A percentile compares a stretch with the other conserved stretches of the same genome.
phyloP scores from a whole-genome alignment of 2,888 invertebrate genomes.

The Erebia epiphron region DNA sequence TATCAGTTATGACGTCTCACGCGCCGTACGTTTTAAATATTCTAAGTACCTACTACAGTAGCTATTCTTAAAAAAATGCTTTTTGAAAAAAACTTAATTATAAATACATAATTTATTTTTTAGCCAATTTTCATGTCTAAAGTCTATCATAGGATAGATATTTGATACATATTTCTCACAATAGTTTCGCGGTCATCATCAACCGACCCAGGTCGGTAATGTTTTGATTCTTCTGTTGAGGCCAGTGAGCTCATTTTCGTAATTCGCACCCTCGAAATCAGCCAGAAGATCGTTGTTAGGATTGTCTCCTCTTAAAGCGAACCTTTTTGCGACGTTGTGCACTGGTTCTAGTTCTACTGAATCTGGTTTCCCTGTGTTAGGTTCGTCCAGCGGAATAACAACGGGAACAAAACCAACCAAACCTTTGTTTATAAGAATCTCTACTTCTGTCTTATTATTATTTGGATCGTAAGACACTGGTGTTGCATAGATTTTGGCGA shows the following conservation, averaged over 20 bases:
- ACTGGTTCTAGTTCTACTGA: slow-evolving; percentile 45
- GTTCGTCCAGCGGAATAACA: slow-evolving; percentile 49
- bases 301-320: slow-evolving; percentile 63
- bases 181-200: slow-evolving; percentile 35
- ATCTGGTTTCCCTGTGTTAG: slow-evolving; percentile 46
- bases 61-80: not conserved
- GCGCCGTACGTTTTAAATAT: not conserved
- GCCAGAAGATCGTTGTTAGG: slow-evolving; percentile 65
- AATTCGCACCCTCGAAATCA: slow-evolving; percentile 60
- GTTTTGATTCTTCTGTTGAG: slow-evolving; percentile 73
- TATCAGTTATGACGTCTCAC: not conserved
- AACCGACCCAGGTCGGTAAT: slow-evolving; percentile 72
- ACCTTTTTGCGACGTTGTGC: slow-evolving; percentile 66
- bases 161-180: no score
- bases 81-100: not conserved
- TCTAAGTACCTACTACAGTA: no score
- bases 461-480: slow-evolving; percentile 54
- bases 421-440: slow-evolving; percentile 54
- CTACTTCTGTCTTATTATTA: slow-evolving; percentile 50
- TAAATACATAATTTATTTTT: not conserved
- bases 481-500: slow-evolving; percentile 48
- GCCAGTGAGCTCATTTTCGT: slow-evolving; percentile 58
- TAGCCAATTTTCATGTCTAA: not conserved
- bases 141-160: not conserved
- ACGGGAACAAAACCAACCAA: slow-evolving; percentile 63